Conservation (phyloP, 1,140 invertebrate species). For the Trachelipus rathkii region DNA sequence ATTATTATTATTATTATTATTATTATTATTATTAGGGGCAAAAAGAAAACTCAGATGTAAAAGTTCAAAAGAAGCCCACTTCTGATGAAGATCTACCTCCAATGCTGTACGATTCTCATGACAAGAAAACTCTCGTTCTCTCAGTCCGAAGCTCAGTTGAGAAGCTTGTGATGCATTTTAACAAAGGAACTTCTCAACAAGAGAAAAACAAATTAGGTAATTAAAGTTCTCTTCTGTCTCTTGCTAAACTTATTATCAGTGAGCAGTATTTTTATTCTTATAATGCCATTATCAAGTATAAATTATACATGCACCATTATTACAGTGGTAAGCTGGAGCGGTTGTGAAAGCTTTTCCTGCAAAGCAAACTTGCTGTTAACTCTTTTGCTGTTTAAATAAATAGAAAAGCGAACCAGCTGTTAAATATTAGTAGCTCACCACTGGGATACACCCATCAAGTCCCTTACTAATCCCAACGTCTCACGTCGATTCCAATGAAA, state of each 20-base stretch:
- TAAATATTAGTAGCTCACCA: no score
- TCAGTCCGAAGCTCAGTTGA: constrained; percentile 43
- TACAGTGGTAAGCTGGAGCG: no score
- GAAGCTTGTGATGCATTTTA: constrained; percentile 43
- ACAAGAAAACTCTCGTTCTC: constrained; percentile 43
- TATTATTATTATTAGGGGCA: not conserved
- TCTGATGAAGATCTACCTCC: constrained; percentile 34
- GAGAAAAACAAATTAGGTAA: constrained; percentile 37
- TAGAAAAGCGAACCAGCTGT: no score
- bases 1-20: constrained; percentile 15
- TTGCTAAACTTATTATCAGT: not conserved
- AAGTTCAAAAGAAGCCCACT: constrained; percentile 22
- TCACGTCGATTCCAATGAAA: no score
- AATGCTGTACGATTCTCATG: constrained; percentile 41
- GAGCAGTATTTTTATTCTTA: no score
- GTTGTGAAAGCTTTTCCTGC: no score
- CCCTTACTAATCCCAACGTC: no score
- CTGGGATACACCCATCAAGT: no score
- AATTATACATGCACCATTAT: no score
- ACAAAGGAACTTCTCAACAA: constrained; percentile 29
- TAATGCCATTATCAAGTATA: no score
- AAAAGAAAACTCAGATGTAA: not conserved
- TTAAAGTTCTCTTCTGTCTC: not conserved
- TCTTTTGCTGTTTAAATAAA: no score
- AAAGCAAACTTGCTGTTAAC: no score